Evolutionary conservation across 1,140 invertebrate species (phyloP), one percentile per base, ranked within the genome.

Genomic region (Drosophila azteca): DNA sequence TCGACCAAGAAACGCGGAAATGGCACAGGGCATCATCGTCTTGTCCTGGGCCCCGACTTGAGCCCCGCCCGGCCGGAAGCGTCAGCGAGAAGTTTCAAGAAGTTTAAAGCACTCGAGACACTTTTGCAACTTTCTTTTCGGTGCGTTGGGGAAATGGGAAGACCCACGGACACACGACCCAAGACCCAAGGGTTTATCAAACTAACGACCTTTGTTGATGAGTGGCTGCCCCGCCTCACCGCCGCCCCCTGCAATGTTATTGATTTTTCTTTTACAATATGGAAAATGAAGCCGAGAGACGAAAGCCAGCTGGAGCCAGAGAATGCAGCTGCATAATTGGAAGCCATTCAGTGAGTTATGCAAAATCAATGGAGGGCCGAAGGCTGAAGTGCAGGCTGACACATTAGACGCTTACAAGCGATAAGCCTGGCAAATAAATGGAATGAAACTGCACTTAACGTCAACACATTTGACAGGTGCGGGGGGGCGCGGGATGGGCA

Each of bases 371-470:
- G 75, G 75, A 63, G 35, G 11, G 35, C 44, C 66, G n/a, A n/a
- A 46, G 20, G 22, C 41, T 22, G 67, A 31, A 49, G 62, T 50
- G 31, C 44, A 48, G 29, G 31, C 55, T 53, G 72, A 76, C 72
- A 76, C 78, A 87, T 78, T 79, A 75, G 82, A 68, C 61, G 73
- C 61, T 81, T 62, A 69, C 65, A 44, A 35, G 66, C 68, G 77
- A 80, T 85, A 85, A 82, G 83, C 64, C 35, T 43, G 69, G 35
- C 71, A 82, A 85, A 85, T 85, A 76, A 85, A 87, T 78, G 78
- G 72, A 87, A 87, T 82, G 78, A 85, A 85, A 81, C 78, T 87
- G 82, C 83, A 85, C 82, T 85, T 85, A 85, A 71, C 75, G 82
- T 77, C 82, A 80, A 80, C 82, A 63, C 64, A 61, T 87, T 81